Evolutionary conservation across 2,888 invertebrate species (phyloP), one percentile per base, ranked within the genome.

Genomic region (Noctuana brunneofusca): DNA sequence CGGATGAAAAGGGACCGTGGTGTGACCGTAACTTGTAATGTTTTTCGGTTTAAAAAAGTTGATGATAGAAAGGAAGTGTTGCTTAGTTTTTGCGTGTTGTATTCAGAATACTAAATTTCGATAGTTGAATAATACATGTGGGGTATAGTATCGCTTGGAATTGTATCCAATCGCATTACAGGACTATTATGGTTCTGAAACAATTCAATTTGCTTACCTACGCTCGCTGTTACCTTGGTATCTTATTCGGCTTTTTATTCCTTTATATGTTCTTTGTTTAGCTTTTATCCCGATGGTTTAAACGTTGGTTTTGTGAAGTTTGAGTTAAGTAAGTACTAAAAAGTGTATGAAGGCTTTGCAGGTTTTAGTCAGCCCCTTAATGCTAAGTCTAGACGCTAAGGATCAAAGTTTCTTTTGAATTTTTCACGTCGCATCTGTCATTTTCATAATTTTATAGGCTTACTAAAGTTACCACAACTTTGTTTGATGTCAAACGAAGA

Each of bases 81-180:
- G 50, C 48, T 60, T 20, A 58, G 64, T 70, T 63, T 64, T 68
- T 68, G 66, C 66, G 55, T 59, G 58, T 18, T 54, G 52, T 59
- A 41, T 38, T n/a, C 24, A n/a, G 60, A 46, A 60, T 60, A 60
- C 49, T 41, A 49, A 62, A 49, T 62, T 62, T 55, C 55, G 48
- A 55, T 62, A 62, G 64, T 64, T 80, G 80, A 81, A 83, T 83
- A 78, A 81, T 76, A 79, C 75, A 80, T 78, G 69, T 66, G 64
- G 59, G 60, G 65, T 66, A 63, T 67, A 72, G 73, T 68, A 69
- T 73, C 75, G 77, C 75, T 80, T 81, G 75, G 75, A 72, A 75
- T 78, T 68, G 69, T 64, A 73, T 74, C 67, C 46, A 58, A 60
- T 64, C 63, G 69, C 69, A 66, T 68, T 70, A 59, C 50, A 53